Evolutionary conservation across 2,797 vertebrate genomes (phyloP).

Genomic region (Poecilia picta): DNA sequence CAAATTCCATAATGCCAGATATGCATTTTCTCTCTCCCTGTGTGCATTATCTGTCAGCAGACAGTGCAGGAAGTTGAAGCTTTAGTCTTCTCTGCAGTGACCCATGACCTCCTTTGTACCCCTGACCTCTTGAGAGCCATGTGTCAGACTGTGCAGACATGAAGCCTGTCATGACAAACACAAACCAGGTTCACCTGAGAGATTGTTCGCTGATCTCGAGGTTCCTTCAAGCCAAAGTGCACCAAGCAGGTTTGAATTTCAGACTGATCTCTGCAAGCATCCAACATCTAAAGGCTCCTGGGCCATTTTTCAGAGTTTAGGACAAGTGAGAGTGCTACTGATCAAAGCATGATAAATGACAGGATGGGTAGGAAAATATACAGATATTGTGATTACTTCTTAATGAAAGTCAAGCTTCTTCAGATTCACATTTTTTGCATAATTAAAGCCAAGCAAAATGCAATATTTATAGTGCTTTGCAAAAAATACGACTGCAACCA

Average conservation of each 20-base stretch:
- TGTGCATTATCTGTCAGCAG: constrained; percentile 47
- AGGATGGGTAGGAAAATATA: background rate
- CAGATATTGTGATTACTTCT: background rate
- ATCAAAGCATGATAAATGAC: constrained; percentile 40
- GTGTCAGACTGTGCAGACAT: constrained; percentile 59
- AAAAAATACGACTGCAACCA: background rate
- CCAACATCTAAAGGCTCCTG: constrained; percentile 22
- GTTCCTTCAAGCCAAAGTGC: constrained; percentile 42
- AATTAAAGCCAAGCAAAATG: background rate
- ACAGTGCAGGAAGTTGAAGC: constrained; percentile 73
- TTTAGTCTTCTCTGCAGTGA: constrained; percentile 57
- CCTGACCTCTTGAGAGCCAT: constrained; percentile 50
- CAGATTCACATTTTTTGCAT: background rate
- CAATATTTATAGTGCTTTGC: background rate
- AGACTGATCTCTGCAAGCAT: constrained; percentile 33
- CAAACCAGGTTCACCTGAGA: constrained; percentile 65
- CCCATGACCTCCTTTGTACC: constrained; percentile 65
- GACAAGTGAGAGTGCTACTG: constrained; percentile 19
- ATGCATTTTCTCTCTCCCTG: constrained; percentile 38
- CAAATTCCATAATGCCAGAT: constrained; percentile 60
- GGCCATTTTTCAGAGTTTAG: constrained; percentile 37
- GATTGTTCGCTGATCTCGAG: constrained; percentile 55
- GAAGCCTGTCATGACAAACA: constrained; percentile 70
- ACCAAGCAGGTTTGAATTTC: constrained; percentile 40
- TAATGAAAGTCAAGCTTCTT: background rate